Evolutionary conservation across 1,140 invertebrate species (phyloP).

Genomic region (Megalopta genalis): DNA sequence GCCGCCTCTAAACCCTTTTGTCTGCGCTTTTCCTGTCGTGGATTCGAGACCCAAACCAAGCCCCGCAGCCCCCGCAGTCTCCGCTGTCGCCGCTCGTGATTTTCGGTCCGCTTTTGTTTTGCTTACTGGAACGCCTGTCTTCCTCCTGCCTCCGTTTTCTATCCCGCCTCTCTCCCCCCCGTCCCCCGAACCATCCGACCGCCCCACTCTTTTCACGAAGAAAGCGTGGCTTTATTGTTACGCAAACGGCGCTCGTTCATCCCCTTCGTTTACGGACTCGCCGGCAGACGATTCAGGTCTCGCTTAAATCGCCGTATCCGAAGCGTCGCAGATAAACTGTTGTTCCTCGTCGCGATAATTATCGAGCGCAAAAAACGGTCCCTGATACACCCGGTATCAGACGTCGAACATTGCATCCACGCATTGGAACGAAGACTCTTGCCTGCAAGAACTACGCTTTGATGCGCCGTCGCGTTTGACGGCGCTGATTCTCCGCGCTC

Average conservation of each 20-base stretch:
- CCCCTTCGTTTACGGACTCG: slow-evolving; percentile 12
- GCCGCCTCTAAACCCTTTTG: slow-evolving; percentile 78
- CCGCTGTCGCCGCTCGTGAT: slow-evolving; percentile 36
- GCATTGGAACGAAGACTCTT: neutral
- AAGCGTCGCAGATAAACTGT: neutral
- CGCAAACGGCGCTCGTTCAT: slow-evolving; percentile 22
- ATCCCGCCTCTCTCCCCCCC: neutral
- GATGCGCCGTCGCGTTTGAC: neutral
- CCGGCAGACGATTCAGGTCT: neutral
- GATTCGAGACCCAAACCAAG: slow-evolving; percentile 62
- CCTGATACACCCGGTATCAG: neutral
- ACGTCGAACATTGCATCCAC: neutral
- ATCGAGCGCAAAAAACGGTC: neutral
- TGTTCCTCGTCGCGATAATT: neutral
- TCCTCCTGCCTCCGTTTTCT: slow-evolving; percentile 10
- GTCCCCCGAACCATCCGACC: neutral
- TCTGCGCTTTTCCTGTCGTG: slow-evolving; percentile 76
- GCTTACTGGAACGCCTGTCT: slow-evolving; percentile 35
- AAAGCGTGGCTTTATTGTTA: slow-evolving; percentile 47
- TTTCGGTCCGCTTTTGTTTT: slow-evolving; percentile 63
- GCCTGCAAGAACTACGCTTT: neutral
- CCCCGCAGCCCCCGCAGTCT: neutral
- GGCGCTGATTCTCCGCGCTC: no score
- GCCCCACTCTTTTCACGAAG: slow-evolving; percentile 22
- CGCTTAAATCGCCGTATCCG: neutral